Evolutionary conservation across 2,113 vertebrate genomes (phyloP).

Genomic region (Rhodinocichla rosea): DNA sequence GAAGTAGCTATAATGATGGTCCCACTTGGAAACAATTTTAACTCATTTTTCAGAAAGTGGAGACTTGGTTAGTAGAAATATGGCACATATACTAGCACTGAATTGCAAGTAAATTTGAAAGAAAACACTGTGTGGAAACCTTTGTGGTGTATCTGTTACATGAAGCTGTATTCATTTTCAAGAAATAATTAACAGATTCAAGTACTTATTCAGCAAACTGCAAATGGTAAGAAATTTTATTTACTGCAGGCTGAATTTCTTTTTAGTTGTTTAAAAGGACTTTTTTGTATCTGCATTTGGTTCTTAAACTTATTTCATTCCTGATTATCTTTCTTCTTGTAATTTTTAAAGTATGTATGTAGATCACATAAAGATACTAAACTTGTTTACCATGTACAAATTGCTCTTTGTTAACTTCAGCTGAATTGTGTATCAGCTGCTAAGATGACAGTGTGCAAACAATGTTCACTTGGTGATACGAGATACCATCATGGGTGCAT

Average conservation of each 20-base stretch:
- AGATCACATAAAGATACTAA: neutral
- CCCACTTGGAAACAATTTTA: neutral
- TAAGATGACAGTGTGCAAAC: neutral
- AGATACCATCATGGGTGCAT: neutral
- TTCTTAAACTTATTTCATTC: neutral
- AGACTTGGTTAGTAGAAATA: neutral
- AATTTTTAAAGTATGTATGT: neutral
- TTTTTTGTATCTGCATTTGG: neutral
- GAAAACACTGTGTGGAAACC: neutral
- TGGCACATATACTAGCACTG: neutral
- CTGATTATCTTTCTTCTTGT: neutral
- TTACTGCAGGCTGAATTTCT: neutral
- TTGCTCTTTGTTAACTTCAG: neutral
- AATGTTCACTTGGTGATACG: neutral
- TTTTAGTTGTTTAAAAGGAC: neutral
- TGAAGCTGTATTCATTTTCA: neutral
- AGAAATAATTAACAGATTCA: neutral
- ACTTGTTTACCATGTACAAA: neutral
- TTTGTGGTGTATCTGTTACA: neutral
- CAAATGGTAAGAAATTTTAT: neutral
- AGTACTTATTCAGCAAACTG: neutral
- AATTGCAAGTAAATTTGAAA: slow-evolving; percentile 18
- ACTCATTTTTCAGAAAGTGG: neutral
- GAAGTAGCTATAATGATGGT: neutral
- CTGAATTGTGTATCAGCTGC: neutral